Base-by-base conservation (phyloP, 2,888 invertebrate genomes). In the Hypolimnas misippus region DNA sequence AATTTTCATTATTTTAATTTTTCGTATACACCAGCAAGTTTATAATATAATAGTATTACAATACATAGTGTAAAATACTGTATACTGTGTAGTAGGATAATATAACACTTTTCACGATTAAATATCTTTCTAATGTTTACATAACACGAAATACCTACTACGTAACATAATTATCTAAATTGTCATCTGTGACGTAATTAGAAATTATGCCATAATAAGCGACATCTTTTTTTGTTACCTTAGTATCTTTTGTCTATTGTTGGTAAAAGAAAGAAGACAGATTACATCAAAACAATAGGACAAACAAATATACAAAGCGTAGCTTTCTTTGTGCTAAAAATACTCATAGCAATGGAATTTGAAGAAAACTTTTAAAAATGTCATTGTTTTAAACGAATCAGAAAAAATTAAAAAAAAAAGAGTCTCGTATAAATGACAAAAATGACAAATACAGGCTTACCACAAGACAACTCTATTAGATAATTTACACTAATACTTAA, bases 151-250 rank as follows among this genome's bases (percentile, higher is more conserved):
- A 4, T 38, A n/a, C n/a, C n/a, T n/a, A 25, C 25, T 38, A 38
- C 35, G 35, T 38, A n/a, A 38, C 35, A n/a, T 38, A n/a, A 38
- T 38, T 38, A 38, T 38, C 35, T n/a, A n/a, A n/a, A 38, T 38
- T 38, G n/a, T n/a, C 1, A n/a, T 12, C 35, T n/a, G 35, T 38
- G 12, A 38, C 35, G n/a, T n/a, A 38, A 38, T n/a, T n/a, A 38
- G 35, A 38, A 38, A 12, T 1, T 38, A 38, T 38, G 12, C 35
- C 35, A 4, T 38, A n/a, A n/a, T 5, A 46, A 21, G 44, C 17
- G 19, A 46, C 19, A 46, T 19, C 6, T 16, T 42, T 42, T 42
- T n/a, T 21, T 44, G 17, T 46, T 21, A 12, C 12, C 19, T 10
- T 1, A 21, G 21, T 21, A 46, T 21, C 44, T 46, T 10, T 46